Base-by-base conservation (phyloP, 1,140 invertebrate genomes). In the Drusus annulatus region DNA sequence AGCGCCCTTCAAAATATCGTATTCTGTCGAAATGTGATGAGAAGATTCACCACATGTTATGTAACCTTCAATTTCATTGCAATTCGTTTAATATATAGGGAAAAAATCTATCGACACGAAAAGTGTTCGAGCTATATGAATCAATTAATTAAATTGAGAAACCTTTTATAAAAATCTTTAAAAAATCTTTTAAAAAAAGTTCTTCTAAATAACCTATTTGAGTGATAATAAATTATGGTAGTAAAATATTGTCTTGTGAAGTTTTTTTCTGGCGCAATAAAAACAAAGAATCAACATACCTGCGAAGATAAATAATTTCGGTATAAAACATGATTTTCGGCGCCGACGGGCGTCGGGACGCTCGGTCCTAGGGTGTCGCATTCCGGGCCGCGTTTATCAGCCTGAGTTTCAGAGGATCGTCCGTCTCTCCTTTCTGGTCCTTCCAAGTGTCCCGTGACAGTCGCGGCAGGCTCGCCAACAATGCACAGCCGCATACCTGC, bases 401-500 rank as follows among this genome's bases (percentile, higher is more conserved):
- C 56, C 17, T 2, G 56, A 60, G 19, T 65, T 31, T 28, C 25
- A 16, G 21, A 21, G 36, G 21, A 21, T 28, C 25, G 7, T 31
- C 60, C 8, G 21, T n/a, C 21, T 25, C 62, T 31, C 23, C 62
- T 15, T 25, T 16, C 15, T 13, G 0, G 25, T 23, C 21, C 25
- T 25, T 21, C 3, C 60, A n/a, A n/a, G 10, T 25, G 23, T 21
- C 21, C 10, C 7, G 10, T 65, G 62, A 65, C 62, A 28, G 25
- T 65, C 62, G 21, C 25, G 5, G 28, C 25, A 65, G 62, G 28
- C 23, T 1, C 21, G 62, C 62, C 7, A 16, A 25, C 25, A 65
- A 65, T 65, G 21, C 62, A 65, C 62, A 65, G 62, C 62, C 62
- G 62, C 62, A 65, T 65, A 65, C 62, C 62, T 25, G 36, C 36